Percentiles rank a stretch among this genome's conserved stretches.
phyloP scores from a whole-genome alignment of 2,888 invertebrate species.

The Eucriotettix oculatus region DNA sequence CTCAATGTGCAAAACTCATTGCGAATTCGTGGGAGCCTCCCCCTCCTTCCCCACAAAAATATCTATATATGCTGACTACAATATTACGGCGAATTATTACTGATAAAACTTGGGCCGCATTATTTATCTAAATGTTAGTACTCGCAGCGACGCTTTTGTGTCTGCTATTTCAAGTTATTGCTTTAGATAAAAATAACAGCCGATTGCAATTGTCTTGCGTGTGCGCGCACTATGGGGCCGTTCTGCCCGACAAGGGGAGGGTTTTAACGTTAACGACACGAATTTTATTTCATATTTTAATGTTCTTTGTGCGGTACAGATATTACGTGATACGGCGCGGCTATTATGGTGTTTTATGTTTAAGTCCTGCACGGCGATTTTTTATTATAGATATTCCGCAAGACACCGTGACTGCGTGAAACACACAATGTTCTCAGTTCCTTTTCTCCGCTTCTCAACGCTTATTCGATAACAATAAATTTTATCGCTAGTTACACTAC shows the following conservation, averaged over 20 bases:
- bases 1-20: conserved; percentile 6
- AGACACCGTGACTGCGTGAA: conserved; percentile 1
- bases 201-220: conserved; percentile 13
- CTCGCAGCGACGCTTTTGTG: conserved; percentile 4
- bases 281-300: conserved; percentile 14
- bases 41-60: not conserved
- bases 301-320: conserved; percentile 7
- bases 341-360: conserved; percentile 10
- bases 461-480: not conserved
- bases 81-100: conserved; percentile 2
- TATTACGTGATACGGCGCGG: conserved; percentile 3
- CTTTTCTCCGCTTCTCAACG: not conserved
- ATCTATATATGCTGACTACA: not conserved
- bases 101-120: conserved; percentile 8
- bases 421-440: not conserved
- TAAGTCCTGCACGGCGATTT: conserved; percentile 6
- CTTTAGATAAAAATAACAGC: conserved; percentile 14
- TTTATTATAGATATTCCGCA: conserved; percentile 9
- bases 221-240: not conserved
- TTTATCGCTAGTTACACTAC: not conserved
- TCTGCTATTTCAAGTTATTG: conserved; percentile 11
- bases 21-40: not conserved
- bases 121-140: conserved; percentile 11
- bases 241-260: not conserved
- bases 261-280: conserved; percentile 11